These are phyloP conservation scores for Alligator sinensis DNA, from an alignment of 2,113 vertebrate genomes.

Conservation along the genomic window DNA sequence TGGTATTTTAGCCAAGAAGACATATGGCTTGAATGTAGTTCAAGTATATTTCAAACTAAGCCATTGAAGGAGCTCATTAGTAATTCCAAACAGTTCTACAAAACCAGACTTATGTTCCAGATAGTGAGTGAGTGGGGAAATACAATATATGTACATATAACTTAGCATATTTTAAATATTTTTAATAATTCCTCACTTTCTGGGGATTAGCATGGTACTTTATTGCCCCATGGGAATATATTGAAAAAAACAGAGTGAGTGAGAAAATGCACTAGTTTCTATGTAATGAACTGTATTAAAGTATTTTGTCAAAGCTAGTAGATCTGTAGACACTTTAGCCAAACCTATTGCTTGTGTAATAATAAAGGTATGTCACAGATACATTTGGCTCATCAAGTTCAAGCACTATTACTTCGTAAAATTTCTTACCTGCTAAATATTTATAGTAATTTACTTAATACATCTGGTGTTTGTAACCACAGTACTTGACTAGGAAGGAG, in stretches of 20 bases:
- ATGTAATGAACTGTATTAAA: not conserved
- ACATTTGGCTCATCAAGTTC: not conserved
- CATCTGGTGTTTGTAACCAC: conserved; percentile 28
- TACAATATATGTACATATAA: not conserved
- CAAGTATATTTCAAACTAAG: conserved; percentile 31
- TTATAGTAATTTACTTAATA: conserved; percentile 66
- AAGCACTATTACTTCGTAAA: conserved; percentile 45
- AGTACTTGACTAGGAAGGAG: conserved; percentile 30
- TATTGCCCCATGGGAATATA: not conserved
- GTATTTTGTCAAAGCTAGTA: not conserved
- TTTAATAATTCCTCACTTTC: conserved; percentile 11
- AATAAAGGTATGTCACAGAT: not conserved
- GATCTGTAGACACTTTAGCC: not conserved
- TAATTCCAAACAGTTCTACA: conserved; percentile 66
- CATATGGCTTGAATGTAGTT: conserved; percentile 65
- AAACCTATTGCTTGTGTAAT: not conserved
- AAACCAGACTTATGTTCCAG: conserved; percentile 53
- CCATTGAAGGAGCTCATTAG: conserved; percentile 62
- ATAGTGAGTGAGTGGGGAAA: conserved; percentile 8
- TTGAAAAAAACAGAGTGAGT: conserved; percentile 52
- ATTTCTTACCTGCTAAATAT: conserved; percentile 57
- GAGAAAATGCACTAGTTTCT: conserved; percentile 19
- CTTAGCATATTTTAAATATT: conserved; percentile 53
- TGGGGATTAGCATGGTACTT: conserved; percentile 61
- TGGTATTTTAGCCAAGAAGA: conserved; percentile 55